Evolutionary conservation across 1,140 invertebrate genomes (phyloP).

Genomic region (Centruroides sculpturatus): DNA sequence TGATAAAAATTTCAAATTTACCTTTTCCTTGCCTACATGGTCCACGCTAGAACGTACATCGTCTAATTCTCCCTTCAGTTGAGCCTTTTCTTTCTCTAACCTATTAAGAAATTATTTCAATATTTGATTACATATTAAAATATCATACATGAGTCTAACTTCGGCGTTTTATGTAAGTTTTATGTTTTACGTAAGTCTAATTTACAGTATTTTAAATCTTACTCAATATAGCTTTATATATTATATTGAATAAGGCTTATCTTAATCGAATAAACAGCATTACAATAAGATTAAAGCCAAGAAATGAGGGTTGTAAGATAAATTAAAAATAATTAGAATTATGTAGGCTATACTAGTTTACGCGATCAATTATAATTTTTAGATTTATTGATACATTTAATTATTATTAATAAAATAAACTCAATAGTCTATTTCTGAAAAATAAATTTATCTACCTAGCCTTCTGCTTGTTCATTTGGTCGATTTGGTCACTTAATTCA

Average conservation of each 20-base stretch:
- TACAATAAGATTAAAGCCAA: too few relatives aligned
- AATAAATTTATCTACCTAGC: slow-evolving; percentile 62
- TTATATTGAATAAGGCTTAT: too few relatives aligned
- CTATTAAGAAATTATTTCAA: slow-evolving; percentile 36
- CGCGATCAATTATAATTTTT: too few relatives aligned
- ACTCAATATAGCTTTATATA: background rate
- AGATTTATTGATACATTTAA: too few relatives aligned
- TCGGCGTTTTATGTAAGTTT: too few relatives aligned
- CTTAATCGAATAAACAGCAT: too few relatives aligned
- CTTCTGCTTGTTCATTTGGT: slow-evolving; percentile 98
- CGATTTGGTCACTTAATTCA: slow-evolving; percentile 98
- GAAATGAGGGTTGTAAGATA: too few relatives aligned
- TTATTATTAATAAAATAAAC: too few relatives aligned
- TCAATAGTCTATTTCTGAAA: background rate
- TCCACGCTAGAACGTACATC: slow-evolving; percentile 80
- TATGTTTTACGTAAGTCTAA: background rate
- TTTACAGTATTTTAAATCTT: background rate
- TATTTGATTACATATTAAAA: background rate
- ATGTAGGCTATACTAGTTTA: too few relatives aligned
- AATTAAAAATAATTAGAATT: too few relatives aligned
- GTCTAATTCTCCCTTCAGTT: slow-evolving; percentile 84
- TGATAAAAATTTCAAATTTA: slow-evolving; percentile 31
- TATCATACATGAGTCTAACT: background rate
- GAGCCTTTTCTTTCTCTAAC: slow-evolving; percentile 91
- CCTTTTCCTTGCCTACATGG: slow-evolving; percentile 84